Evolutionary conservation across 2,113 vertebrate species (phyloP), one percentile per base, ranked within the genome.

Genomic region (Falco punctatus): DNA sequence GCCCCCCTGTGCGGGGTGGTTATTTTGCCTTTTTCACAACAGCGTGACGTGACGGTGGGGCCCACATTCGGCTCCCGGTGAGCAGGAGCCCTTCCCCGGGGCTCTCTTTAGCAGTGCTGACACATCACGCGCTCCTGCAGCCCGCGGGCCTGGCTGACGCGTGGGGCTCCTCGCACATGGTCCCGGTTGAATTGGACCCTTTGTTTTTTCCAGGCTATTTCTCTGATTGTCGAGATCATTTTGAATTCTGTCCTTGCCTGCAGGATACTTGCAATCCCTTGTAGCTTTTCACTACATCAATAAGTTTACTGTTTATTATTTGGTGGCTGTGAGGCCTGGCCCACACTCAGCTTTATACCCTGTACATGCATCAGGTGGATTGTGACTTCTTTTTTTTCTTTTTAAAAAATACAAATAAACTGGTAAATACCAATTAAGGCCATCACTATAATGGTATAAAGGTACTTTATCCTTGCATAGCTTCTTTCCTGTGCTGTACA

Each of bases 251-350:
- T 26, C 92, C 96, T 86, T 97, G 95, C 92, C 96, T 62, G 51
- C 95, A 95, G 95, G 90, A 70, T 96, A 88, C 75, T 96, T 94
- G 70, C 94, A 97, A 90, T 85, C 94, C 91, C 92, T 95, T 96
- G 86, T 96, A 94, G 95, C 95, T 95, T 94, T 90, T 95, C 95
- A 86, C 59, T 84, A 74, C 91, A 96, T 95, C 94, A 97, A 88
- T 96, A 94, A 94, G 77, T 97, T 96, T 95, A 97, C 92, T 96
- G 96, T 97, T 97, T 95, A 93, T 95, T 96, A 80, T 88, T 91
- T 92, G 94, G 71, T 94, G 71, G 66, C 92, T 93, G 70, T 3
- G 5, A 91, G 80, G 94, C 52, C 80, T 96, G 95, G 83, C 92
- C 92, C 80, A 61, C 7, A 3, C 82, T 96, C 91, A 83, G 86